Conservation (phyloP, 2,888 invertebrate genomes). For the Xylota segnis region DNA sequence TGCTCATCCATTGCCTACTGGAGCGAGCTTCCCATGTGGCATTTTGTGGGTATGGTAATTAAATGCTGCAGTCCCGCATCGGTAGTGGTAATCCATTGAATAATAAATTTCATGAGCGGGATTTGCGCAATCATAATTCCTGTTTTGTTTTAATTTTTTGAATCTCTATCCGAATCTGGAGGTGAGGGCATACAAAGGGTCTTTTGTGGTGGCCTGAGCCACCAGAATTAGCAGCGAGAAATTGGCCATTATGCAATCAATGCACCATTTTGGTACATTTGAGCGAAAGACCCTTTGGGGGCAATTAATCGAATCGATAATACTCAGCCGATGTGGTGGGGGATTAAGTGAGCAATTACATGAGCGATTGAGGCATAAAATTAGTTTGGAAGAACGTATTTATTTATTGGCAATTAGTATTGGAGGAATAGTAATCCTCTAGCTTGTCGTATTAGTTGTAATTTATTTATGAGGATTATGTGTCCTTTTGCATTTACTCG, state of each 20-base stretch:
- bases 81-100: constrained; percentile 25
- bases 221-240: constrained; percentile 13
- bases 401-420: constrained; percentile 32
- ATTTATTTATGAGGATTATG: not conserved
- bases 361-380: constrained; percentile 13
- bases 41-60: constrained; percentile 39
- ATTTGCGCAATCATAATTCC: constrained; percentile 43
- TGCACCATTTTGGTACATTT: constrained; percentile 6
- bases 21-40: constrained; percentile 6
- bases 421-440: constrained; percentile 2
- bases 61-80: constrained; percentile 21
- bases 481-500: not conserved
- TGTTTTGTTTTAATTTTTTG: not conserved
- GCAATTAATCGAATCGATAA: constrained; percentile 20
- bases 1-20: constrained; percentile 22
- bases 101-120: constrained; percentile 41
- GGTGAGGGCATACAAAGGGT: constrained; percentile 18
- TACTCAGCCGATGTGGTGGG: not conserved
- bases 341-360: constrained; percentile 42
- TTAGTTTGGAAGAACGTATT: constrained; percentile 4
- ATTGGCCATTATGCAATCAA: constrained; percentile 35
- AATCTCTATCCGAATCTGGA: not conserved
- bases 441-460: not conserved
- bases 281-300: not conserved
- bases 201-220: constrained; percentile 8